Conservation (phyloP, 37 sponge, comb jelly and placozoan species). For the Beroe forskalii region DNA sequence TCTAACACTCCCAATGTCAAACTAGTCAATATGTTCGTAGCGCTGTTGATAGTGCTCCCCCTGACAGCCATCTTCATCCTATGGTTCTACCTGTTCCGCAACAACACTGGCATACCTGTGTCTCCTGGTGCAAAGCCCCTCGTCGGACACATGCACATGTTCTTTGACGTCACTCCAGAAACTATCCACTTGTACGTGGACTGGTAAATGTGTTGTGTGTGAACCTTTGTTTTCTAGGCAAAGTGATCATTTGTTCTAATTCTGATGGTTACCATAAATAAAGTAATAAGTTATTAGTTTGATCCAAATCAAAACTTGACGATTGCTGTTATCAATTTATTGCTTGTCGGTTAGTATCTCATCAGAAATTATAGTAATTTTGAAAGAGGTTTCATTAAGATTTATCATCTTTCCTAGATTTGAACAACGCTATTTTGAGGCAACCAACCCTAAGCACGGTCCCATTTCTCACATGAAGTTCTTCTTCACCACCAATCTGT, state of each 20-base stretch:
- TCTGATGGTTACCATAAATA: too few relatives aligned
- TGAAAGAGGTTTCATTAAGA: too few relatives aligned
- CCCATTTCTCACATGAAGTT: conserved; percentile 38
- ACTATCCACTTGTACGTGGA: conserved; percentile 13
- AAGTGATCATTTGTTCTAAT: not conserved
- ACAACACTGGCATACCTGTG: conserved; percentile 30
- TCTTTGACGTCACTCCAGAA: conserved; percentile 16
- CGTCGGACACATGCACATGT: conserved; percentile 49
- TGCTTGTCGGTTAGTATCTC: too few relatives aligned
- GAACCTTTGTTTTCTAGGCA: not conserved
- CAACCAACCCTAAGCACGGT: conserved; percentile 23
- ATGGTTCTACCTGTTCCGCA: conserved; percentile 55
- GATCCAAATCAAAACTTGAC: too few relatives aligned
- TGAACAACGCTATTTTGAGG: conserved; percentile 44
- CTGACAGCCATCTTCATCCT: not conserved
- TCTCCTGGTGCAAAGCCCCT: conserved; percentile 17
- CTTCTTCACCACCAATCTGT: not conserved
- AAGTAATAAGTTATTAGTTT: too few relatives aligned
- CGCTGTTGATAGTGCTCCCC: not conserved
- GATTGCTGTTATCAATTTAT: not conserved
- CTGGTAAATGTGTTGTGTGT: not conserved
- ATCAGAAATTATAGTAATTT: too few relatives aligned
- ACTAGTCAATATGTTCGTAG: conserved; percentile 19
- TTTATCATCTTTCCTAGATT: conserved; percentile 42
- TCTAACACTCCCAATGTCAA: too few relatives aligned